Conservation (phyloP, 2,888 invertebrate genomes). For the Molorchus minor region DNA sequence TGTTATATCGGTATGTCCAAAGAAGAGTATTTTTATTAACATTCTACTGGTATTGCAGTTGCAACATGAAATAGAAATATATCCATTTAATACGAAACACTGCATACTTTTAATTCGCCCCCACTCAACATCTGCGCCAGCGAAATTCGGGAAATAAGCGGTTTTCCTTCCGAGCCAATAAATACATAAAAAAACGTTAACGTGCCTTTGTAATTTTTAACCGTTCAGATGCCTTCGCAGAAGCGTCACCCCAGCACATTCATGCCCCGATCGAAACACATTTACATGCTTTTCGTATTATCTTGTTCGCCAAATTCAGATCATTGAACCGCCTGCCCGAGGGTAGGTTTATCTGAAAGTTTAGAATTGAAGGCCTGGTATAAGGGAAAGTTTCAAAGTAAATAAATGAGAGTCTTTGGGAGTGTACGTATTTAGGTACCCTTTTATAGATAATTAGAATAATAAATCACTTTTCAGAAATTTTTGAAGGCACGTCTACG, state of each 20-base stretch:
- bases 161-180: slow-evolving; percentile 5
- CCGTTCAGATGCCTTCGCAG: slow-evolving; percentile 2
- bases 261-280: slow-evolving; percentile 32
- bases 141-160: not conserved
- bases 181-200: slow-evolving; percentile 6
- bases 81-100: too few relatives aligned
- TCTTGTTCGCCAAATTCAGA: slow-evolving; percentile 32
- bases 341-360: slow-evolving; percentile 30
- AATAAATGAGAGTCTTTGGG: slow-evolving; percentile 4
- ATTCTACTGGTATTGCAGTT: too few relatives aligned
- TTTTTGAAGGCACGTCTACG: not conserved
- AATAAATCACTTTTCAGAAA: slow-evolving; percentile 5
- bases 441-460: slow-evolving; percentile 9
- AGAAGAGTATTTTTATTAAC: too few relatives aligned
- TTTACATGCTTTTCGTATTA: slow-evolving; percentile 40
- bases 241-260: slow-evolving; percentile 19
- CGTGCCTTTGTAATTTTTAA: slow-evolving; percentile 11
- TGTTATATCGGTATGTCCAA: too few relatives aligned
- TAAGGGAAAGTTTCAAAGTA: slow-evolving; percentile 2
- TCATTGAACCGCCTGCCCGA: slow-evolving; percentile 28
- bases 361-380: slow-evolving; percentile 17
- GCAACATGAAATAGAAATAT: too few relatives aligned
- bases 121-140: not conserved
- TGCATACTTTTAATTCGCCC: not conserved
- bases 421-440: slow-evolving; percentile 6